Percentiles rank a stretch among this genome's conserved stretches.
These are phyloP conservation scores for Anoura caudifer DNA, from an alignment of 2,113 vertebrate genomes.

Conservation along the genomic window DNA sequence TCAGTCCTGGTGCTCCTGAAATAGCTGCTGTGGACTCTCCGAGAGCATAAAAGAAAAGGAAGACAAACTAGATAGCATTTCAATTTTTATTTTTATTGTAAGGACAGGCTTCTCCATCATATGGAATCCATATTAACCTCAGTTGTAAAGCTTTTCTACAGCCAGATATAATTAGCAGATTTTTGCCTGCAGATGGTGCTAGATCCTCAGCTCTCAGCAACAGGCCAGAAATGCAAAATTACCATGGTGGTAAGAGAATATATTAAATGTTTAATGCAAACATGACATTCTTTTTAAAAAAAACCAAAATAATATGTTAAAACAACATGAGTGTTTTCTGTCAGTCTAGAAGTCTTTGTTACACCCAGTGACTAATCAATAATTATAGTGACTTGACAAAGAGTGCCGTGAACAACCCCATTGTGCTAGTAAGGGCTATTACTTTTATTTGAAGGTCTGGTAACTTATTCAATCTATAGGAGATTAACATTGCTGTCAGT, in stretches of 20 bases:
- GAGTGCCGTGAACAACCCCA: not conserved
- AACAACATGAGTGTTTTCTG: not conserved
- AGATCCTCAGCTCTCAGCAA: slow-evolving; percentile 15
- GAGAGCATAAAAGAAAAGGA: not conserved
- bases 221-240: not conserved
- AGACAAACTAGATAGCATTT: not conserved
- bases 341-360: not conserved
- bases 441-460: not conserved
- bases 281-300: not conserved
- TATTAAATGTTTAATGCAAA: slow-evolving; percentile 42
- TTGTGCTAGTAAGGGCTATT: not conserved
- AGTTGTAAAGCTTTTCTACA: not conserved
- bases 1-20: not conserved
- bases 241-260: not conserved
- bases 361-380: not conserved
- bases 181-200: slow-evolving; percentile 59
- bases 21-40: not conserved
- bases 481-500: not conserved
- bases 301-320: not conserved
- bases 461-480: not conserved
- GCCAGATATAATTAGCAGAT: not conserved
- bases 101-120: not conserved
- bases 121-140: not conserved
- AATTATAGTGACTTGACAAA: not conserved
- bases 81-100: not conserved